phyloP scores from a whole-genome alignment of 2,888 invertebrate genomes.

The Dicycla oo region DNA sequence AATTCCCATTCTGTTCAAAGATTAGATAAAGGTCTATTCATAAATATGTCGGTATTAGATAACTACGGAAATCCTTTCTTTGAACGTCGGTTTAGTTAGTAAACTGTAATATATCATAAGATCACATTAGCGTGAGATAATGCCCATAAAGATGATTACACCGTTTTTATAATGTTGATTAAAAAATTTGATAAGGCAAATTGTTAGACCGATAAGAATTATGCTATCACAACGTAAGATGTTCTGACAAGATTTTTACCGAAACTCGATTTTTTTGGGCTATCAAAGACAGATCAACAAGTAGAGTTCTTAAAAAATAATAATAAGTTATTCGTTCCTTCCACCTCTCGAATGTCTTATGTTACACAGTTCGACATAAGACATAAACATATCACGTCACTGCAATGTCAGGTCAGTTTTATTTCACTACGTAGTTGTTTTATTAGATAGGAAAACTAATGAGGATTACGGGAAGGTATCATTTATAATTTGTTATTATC shows the following conservation, averaged over 20 bases:
- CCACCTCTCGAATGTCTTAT: too few relatives aligned
- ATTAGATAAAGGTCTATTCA: too few relatives aligned
- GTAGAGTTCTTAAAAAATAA: background rate
- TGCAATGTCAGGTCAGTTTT: too few relatives aligned
- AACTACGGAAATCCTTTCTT: background rate
- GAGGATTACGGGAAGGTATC: too few relatives aligned
- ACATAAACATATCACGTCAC: too few relatives aligned
- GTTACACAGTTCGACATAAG: too few relatives aligned
- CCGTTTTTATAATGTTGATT: constrained; percentile 21
- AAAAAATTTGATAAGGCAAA: constrained; percentile 21
- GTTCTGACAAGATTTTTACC: background rate
- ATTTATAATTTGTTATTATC: too few relatives aligned
- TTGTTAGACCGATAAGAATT: constrained; percentile 17
- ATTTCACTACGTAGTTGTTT: too few relatives aligned
- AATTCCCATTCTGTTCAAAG: background rate
- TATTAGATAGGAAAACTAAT: too few relatives aligned
- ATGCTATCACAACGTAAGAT: constrained; percentile 5
- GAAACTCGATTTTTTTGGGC: background rate
- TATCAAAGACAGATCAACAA: background rate
- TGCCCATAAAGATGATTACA: background rate
- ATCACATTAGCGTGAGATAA: constrained; percentile 8
- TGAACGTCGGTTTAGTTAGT: background rate
- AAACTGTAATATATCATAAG: background rate
- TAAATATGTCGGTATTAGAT: background rate
- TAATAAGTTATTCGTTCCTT: background rate